These are phyloP conservation scores for Rachycentron canadum DNA, from an alignment of 2,797 vertebrate genomes.

Conservation along the genomic window DNA sequence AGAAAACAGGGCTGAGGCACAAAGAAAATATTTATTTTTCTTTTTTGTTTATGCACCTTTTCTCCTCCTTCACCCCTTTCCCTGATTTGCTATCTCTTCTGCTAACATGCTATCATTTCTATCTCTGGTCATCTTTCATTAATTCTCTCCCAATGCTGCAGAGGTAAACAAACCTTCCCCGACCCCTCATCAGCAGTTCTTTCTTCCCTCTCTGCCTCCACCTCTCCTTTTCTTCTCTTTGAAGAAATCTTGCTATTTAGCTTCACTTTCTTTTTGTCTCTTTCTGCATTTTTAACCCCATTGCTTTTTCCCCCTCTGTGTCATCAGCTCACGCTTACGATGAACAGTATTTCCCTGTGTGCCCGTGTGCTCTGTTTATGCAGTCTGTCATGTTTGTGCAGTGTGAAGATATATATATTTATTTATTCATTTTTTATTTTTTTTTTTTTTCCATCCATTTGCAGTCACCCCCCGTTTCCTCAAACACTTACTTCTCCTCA, in stretches of 20 bases:
- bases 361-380: conserved; percentile 42
- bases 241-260: conserved; percentile 16
- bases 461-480: not conserved
- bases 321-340: conserved; percentile 35
- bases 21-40: not conserved
- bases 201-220: not conserved
- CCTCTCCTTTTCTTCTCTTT: conserved; percentile 34
- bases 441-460: not conserved
- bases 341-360: conserved; percentile 26
- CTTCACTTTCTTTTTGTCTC: conserved; percentile 10
- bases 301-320: not conserved
- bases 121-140: not conserved
- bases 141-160: not conserved
- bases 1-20: not conserved
- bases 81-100: not conserved
- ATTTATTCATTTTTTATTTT: conserved; percentile 26
- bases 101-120: not conserved
- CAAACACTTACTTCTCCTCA: conserved; percentile 11
- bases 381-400: conserved; percentile 20
- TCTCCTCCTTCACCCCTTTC: not conserved
- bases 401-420: not conserved
- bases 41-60: not conserved
- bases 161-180: conserved; percentile 33
- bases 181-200: conserved; percentile 19
- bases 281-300: not conserved